Evolutionary conservation across 2,797 vertebrate species (phyloP).

Genomic region (Typhlichthys eigenmanni): DNA sequence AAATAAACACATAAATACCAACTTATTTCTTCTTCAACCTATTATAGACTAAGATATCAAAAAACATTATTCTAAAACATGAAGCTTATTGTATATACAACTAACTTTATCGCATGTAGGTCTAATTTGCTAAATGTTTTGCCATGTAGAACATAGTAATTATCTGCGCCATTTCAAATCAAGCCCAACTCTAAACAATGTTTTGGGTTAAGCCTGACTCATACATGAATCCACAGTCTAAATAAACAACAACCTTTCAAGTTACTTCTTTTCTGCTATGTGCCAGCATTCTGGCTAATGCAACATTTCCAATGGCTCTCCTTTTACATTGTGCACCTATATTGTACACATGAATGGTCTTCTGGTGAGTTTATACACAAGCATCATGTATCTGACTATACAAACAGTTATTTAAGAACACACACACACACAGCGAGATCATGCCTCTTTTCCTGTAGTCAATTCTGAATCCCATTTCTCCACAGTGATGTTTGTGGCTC

Average conservation of each 20-base stretch:
- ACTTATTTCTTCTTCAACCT: not conserved
- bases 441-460: conserved; percentile 28
- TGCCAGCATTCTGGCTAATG: conserved; percentile 42
- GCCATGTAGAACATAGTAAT: not conserved
- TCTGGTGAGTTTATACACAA: conserved; percentile 14
- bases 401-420: not conserved
- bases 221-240: not conserved
- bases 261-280: conserved; percentile 29
- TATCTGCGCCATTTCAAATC: conserved; percentile 8
- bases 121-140: not conserved
- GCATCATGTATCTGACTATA: not conserved
- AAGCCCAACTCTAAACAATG: conserved; percentile 36
- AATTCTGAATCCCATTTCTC: conserved; percentile 53
- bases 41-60: too few species aligned
- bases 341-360: conserved; percentile 31
- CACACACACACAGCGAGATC: not conserved
- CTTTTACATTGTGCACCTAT: conserved; percentile 23
- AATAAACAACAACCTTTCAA: conserved; percentile 31
- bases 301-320: conserved; percentile 50
- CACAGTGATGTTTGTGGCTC: conserved; percentile 34
- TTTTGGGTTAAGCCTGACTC: conserved; percentile 30
- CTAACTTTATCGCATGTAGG: not conserved
- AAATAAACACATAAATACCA: conserved; percentile 41
- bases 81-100: too few species aligned
- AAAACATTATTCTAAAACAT: too few species aligned